phyloP scores from a whole-genome alignment of 2,113 vertebrate species.

The Eira barbara region DNA sequence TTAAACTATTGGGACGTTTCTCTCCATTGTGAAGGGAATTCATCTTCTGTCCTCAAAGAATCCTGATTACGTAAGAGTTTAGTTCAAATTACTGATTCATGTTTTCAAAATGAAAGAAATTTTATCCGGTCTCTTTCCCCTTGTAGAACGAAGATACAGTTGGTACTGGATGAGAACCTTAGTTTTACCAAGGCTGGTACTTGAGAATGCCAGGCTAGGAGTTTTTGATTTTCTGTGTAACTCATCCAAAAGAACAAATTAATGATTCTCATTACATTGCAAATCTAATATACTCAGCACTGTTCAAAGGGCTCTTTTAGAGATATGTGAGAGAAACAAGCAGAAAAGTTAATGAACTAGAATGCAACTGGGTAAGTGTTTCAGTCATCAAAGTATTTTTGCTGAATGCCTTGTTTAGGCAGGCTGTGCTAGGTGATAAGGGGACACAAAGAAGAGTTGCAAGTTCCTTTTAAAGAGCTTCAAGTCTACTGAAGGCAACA shows the following conservation, averaged over 20 bases:
- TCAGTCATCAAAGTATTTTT: constrained; percentile 34
- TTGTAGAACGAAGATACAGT: constrained; percentile 14
- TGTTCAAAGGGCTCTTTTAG: constrained; percentile 4
- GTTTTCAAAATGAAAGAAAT: constrained; percentile 47
- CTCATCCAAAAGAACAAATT: constrained; percentile 38
- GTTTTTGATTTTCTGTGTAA: constrained; percentile 28
- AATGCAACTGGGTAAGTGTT: constrained; percentile 40
- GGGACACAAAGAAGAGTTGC: neutral
- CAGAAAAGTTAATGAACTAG: constrained; percentile 47
- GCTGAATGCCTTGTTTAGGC: neutral
- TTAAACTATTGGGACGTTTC: neutral
- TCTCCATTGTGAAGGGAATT: neutral
- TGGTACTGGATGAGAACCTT: constrained; percentile 9
- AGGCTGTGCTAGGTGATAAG: neutral
- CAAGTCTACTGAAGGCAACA: neutral
- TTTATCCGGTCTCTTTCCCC: neutral
- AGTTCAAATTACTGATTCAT: constrained; percentile 29
- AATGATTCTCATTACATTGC: constrained; percentile 44
- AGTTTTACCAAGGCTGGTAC: neutral
- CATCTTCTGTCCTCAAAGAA: constrained; percentile 30
- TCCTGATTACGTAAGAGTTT: constrained; percentile 44
- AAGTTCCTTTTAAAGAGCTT: constrained; percentile 10
- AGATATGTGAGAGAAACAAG: constrained; percentile 19
- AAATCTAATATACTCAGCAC: neutral
- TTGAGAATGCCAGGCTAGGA: neutral